Evolutionary conservation across 2,888 invertebrate species (phyloP), one percentile per base, ranked within the genome.

Genomic region (Drosophila nr. medialis): DNA sequence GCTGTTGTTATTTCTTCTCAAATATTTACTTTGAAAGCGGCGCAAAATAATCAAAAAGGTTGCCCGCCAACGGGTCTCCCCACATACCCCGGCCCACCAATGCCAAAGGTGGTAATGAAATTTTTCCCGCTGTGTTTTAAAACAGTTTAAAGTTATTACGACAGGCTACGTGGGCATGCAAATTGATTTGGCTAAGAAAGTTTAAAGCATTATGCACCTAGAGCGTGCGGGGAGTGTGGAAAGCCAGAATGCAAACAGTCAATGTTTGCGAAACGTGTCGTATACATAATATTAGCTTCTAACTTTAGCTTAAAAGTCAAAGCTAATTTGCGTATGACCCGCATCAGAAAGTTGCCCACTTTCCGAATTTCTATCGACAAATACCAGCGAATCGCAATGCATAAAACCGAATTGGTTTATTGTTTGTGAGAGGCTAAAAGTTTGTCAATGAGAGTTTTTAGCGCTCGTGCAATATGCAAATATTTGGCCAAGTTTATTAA

Each of bases 101-200:
- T 59, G 65, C 64, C 63, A 67, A 79, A 81, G 80, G 76, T 89
- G 84, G 89, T 86, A 88, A 90, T 86, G 89, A 86, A 86, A 90
- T 90, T 90, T 86, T 86, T 90, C 83, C 73, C 75, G 83, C 86
- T 80, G 65, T 80, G 81, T 90, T 90, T 78, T 73, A 75, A 90
- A 86, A 90, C 90, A 86, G 90, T 86, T 86, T 86, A 83, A 90
- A 86, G 84, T 86, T 90, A 83, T 81, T 83, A 86, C 82, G 72
- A 61, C 70, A 53, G 61, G 74, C 81, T 72, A 81, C 86, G 89
- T 79, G 84, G 69, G 51, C 78, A 58, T 36, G 64, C 66, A 89
- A 90, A 86, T 90, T 89, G 90, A 90, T 90, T 86, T 83, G 77
- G 72, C 81, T 72, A 72, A 81, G 72, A 70, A 85, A 75, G 71